These are phyloP conservation scores for Chymomyza costata DNA, from an alignment of 1,140 invertebrate species.

Conservation along the genomic window DNA sequence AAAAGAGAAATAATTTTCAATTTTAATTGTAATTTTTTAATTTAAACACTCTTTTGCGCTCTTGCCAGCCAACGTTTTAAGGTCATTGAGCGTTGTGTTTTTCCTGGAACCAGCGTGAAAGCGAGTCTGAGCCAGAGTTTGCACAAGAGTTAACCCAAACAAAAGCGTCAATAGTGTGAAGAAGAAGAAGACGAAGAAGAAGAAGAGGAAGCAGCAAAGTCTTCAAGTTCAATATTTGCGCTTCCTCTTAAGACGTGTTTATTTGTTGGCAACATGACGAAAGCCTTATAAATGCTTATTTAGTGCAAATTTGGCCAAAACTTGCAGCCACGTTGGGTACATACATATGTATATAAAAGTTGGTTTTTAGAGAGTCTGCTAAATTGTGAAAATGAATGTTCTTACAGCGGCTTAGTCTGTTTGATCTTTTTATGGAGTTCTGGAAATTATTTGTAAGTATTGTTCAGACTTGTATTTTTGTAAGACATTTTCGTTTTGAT, in stretches of 20 bases:
- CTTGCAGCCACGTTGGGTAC: too few relatives aligned
- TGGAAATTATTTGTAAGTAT: too few relatives aligned
- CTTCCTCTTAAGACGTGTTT: constrained; percentile 51
- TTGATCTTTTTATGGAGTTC: too few relatives aligned
- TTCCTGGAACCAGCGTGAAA: constrained; percentile 40
- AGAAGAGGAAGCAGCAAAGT: constrained; percentile 25
- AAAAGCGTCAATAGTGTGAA: not conserved
- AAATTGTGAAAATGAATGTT: too few relatives aligned
- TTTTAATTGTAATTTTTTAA: constrained; percentile 10
- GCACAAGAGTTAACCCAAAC: constrained; percentile 12
- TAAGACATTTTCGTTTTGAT: too few relatives aligned
- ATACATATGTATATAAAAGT: too few relatives aligned
- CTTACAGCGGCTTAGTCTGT: too few relatives aligned
- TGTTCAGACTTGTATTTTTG: too few relatives aligned
- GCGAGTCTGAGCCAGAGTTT: constrained; percentile 57
- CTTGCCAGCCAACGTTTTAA: too few relatives aligned
- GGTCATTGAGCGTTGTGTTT: constrained; percentile 15
- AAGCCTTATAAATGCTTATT: too few relatives aligned
- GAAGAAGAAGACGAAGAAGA: constrained; percentile 2
- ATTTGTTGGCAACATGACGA: constrained; percentile 11
- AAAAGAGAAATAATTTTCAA: not conserved
- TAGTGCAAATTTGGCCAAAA: not conserved
- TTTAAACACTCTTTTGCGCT: not conserved
- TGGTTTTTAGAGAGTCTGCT: too few relatives aligned
- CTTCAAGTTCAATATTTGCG: constrained; percentile 48